Conservation (phyloP, 2,797 vertebrate genomes). For the Emydoidea blandingii region DNA sequence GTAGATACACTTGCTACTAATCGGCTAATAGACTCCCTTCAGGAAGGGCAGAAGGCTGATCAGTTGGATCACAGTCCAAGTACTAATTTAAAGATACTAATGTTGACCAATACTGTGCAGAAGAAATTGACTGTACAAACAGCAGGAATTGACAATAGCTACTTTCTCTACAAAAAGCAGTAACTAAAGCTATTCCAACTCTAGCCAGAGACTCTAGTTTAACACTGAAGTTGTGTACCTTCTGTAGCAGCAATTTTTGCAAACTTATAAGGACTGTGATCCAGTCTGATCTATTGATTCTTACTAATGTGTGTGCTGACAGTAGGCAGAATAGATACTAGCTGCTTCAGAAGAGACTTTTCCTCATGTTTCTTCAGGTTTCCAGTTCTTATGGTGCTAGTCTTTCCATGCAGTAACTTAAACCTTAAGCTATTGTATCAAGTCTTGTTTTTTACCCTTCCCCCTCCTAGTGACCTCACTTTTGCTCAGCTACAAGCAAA, state of each 20-base stretch:
- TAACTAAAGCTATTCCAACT: background rate
- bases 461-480: constrained; percentile 24
- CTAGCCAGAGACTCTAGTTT: background rate
- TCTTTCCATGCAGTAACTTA: constrained; percentile 17
- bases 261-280: constrained; percentile 81
- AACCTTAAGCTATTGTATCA: constrained; percentile 49
- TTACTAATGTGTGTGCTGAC: constrained; percentile 82
- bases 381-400: constrained; percentile 82
- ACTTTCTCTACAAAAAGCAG: background rate
- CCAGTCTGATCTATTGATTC: constrained; percentile 83
- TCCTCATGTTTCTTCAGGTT: constrained; percentile 79
- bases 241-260: background rate
- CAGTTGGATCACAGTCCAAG: constrained; percentile 83
- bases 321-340: constrained; percentile 81
- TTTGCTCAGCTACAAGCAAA: constrained; percentile 5
- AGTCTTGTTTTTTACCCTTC: constrained; percentile 35
- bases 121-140: background rate
- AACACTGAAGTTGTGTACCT: background rate
- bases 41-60: constrained; percentile 82
- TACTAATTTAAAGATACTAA: background rate
- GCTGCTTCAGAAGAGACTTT: constrained; percentile 84
- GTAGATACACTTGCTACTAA: constrained; percentile 84
- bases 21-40: constrained; percentile 79
- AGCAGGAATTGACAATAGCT: background rate
- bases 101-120: background rate